phyloP scores from a whole-genome alignment of 2,888 invertebrate species.

The Cheilosia grossa region DNA sequence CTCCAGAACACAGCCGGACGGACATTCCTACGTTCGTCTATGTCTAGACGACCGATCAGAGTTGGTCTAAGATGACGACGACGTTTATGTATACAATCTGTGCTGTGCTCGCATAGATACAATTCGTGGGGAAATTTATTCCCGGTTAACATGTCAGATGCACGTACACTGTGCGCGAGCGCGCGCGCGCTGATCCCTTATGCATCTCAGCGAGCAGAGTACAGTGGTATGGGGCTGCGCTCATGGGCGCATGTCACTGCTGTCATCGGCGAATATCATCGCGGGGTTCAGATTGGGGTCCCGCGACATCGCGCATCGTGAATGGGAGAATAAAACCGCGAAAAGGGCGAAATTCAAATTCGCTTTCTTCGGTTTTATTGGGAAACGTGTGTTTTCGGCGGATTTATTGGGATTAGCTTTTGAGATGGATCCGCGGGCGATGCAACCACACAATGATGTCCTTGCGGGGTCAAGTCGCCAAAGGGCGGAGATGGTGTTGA shows the following conservation, averaged over 20 bases:
- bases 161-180: slow-evolving; percentile 16
- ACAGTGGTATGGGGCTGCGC: slow-evolving; percentile 38
- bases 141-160: slow-evolving; percentile 64
- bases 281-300: slow-evolving; percentile 44
- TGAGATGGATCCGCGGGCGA: slow-evolving; percentile 30
- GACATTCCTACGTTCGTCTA: slow-evolving; percentile 60
- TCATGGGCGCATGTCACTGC: slow-evolving; percentile 64
- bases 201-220: slow-evolving; percentile 25
- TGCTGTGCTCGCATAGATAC: slow-evolving; percentile 50
- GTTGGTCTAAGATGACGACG: slow-evolving; percentile 71
- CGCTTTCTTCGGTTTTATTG: slow-evolving; percentile 55
- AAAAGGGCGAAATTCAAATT: slow-evolving; percentile 50
- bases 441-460: slow-evolving; percentile 57
- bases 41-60: slow-evolving; percentile 72
- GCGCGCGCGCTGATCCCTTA: background rate
- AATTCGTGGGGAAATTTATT: slow-evolving; percentile 66
- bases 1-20: slow-evolving; percentile 47
- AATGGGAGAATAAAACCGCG: slow-evolving; percentile 14
- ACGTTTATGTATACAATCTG: slow-evolving; percentile 57
- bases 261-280: slow-evolving; percentile 69
- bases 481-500: slow-evolving; percentile 71
- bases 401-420: slow-evolving; percentile 60
- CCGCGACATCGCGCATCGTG: slow-evolving; percentile 6
- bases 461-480: slow-evolving; percentile 67
- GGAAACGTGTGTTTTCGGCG: slow-evolving; percentile 61